These are phyloP conservation scores for Acanthosepion esculentum DNA, from an alignment of 2,888 invertebrate species.

Conservation along the genomic window DNA sequence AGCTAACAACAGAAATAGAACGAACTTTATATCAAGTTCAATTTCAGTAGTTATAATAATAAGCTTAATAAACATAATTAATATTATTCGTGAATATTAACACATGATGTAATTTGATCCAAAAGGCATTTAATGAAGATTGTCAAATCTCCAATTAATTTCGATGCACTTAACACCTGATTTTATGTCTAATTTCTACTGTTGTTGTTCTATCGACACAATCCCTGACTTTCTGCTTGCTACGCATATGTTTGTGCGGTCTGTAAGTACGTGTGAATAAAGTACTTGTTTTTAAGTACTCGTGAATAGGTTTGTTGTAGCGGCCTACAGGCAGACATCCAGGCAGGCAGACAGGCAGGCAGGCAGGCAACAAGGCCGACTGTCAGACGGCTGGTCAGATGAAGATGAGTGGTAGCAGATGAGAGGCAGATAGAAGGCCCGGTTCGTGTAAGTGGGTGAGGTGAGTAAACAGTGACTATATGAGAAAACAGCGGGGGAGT, in stretches of 20 bases:
- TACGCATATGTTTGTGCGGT: neutral
- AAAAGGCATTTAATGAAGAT: too few species aligned
- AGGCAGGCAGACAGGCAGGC: neutral
- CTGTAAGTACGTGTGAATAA: neutral
- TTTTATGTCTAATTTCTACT: too few species aligned
- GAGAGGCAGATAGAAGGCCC: neutral
- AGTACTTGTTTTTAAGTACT: neutral
- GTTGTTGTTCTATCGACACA: neutral
- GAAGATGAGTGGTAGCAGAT: neutral
- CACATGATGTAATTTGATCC: too few species aligned
- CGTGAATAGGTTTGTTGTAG: neutral
- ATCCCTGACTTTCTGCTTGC: neutral
- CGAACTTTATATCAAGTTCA: too few species aligned
- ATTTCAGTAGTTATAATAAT: too few species aligned
- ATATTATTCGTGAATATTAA: too few species aligned
- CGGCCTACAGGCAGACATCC: neutral
- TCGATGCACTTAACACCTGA: neutral
- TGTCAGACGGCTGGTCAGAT: constrained; percentile 6
- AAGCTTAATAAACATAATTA: too few species aligned
- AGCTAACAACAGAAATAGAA: too few species aligned
- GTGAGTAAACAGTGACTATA: neutral
- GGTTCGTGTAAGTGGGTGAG: neutral
- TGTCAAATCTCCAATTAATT: too few species aligned
- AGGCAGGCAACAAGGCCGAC: neutral
- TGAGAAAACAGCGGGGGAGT: neutral